Base-by-base conservation (phyloP, 2,888 invertebrate species). In the Diaphora mendica region DNA sequence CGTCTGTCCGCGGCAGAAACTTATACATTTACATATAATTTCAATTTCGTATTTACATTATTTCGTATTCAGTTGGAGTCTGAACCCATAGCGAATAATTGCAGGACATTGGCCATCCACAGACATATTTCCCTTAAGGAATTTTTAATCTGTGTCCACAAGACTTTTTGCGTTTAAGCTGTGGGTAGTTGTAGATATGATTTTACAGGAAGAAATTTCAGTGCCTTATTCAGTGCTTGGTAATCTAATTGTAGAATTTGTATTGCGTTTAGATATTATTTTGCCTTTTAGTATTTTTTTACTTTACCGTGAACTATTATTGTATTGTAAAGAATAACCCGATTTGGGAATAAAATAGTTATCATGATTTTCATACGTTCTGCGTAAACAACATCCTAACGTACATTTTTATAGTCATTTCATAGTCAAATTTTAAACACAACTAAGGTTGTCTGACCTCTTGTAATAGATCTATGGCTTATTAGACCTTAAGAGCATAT, bases 121-220 rank as follows among this genome's bases (percentile, higher is more conserved):
- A 62, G 65, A 72, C 71, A 74, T 69, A 73, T 76, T 70, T 70
- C 70, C 76, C 77, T 68, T 67, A 30, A 73, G 78, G 83, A 85
- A 85, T 85, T 83, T 85, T 85, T 85, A 85, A 85, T 83, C 76
- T 79, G 80, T 82, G 79, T 71, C 76, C 68, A 20, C 74, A 74
- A 48, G 72, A 64, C 73, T 82, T 79, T 82, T 82, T 72, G 55
- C 66, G 17, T 39, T 17, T 55, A 55, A 55, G 26, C 9, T 67
- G 44, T 67, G 65, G 33, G 55, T 55, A 11, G 11, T 13, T 51
- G 15, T 35, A 35, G 55, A 17, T n/a, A n/a, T 55, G 4, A 9
- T n/a, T n/a, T 11, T 9, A 23, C 11, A 11, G 51, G 0, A n/a
- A 55, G 2, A n/a, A 9, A 23, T 55, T 23, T 55, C 2, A 11